These are phyloP conservation scores for Hecatera dysodea DNA, from an alignment of 2,888 invertebrate species.

Conservation along the genomic window DNA sequence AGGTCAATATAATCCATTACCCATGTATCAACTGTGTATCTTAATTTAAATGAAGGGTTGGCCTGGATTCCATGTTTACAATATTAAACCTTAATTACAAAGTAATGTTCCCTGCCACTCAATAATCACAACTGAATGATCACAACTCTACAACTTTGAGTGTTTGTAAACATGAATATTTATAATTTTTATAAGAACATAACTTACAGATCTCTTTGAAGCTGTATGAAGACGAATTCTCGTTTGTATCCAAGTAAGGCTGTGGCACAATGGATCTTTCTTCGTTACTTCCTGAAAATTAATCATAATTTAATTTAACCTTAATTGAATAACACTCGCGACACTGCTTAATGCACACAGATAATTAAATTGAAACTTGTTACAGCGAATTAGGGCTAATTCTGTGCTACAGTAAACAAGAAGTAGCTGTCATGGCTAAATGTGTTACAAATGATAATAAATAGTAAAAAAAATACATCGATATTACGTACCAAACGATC, in stretches of 20 bases:
- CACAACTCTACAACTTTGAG: neutral
- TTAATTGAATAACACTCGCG: slow-evolving; percentile 63
- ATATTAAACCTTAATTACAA: neutral
- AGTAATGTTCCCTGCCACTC: too few species aligned
- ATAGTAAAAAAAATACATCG: slow-evolving; percentile 15
- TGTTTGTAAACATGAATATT: slow-evolving; percentile 10
- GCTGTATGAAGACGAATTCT: slow-evolving; percentile 80
- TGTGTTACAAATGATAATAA: slow-evolving; percentile 3
- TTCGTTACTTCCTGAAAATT: slow-evolving; percentile 82
- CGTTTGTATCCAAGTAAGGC: slow-evolving; percentile 89
- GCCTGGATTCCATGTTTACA: neutral
- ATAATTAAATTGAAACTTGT: slow-evolving; percentile 73
- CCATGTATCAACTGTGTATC: too few species aligned
- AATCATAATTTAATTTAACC: slow-evolving; percentile 80
- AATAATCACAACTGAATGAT: too few species aligned
- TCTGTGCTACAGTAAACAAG: slow-evolving; percentile 56
- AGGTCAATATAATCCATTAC: too few species aligned
- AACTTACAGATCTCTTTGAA: slow-evolving; percentile 86
- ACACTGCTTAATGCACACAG: slow-evolving; percentile 45
- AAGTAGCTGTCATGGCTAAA: neutral
- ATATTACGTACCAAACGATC: slow-evolving; percentile 81
- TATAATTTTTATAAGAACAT: slow-evolving; percentile 54
- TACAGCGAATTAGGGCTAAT: slow-evolving; percentile 51
- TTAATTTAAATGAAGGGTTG: neutral
- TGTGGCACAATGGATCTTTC: slow-evolving; percentile 90